Evolutionary conservation across 2,888 invertebrate genomes (phyloP), one percentile per base, ranked within the genome.

Genomic region (Dolichopus griseipennis): DNA sequence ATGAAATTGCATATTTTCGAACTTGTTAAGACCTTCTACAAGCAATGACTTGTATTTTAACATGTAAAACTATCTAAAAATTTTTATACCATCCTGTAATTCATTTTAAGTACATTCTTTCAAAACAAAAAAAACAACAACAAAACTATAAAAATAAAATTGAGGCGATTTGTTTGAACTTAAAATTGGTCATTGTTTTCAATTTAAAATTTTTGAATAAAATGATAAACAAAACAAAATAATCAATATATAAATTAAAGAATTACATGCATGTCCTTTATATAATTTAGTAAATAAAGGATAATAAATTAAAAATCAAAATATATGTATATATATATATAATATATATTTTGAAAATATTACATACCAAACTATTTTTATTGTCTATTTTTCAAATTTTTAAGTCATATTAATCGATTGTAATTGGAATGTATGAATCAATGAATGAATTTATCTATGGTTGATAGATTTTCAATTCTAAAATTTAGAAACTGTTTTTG

Each of bases 131-230:
- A 27, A 27, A 27, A 27, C 27, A 27, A 27, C 5, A 27, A 27
- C 5, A 27, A 27, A 27, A 27, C 3, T 41, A 41, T 41, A 15
- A 12, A 15, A 9, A 41, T 52, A 52, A 18, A 52, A 18, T 52
- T 52, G 52, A 52, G 52, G n/a, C 52, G 52, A 52, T 52, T 52
- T 52, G 52, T 52, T 52, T 52, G 52, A 52, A 52, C 15, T 52
- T n/a, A 12, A 52, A 18, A 52, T 52, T 52, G 52, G 52, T 18
- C 52, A 52, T 52, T 52, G 52, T 52, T 52, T 52, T 41, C 27
- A 27, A 27, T 27, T 27, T n/a, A 9, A 41, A 15, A 41, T 41
- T 41, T 52, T 9, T 52, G 18, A n/a, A n/a, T n/a, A n/a, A n/a
- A n/a, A n/a, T n/a, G n/a, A n/a, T n/a, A n/a, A n/a, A 52, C 15